Evolutionary conservation across 1,140 invertebrate species (phyloP).

Genomic region (Zaprionus camerounensis): DNA sequence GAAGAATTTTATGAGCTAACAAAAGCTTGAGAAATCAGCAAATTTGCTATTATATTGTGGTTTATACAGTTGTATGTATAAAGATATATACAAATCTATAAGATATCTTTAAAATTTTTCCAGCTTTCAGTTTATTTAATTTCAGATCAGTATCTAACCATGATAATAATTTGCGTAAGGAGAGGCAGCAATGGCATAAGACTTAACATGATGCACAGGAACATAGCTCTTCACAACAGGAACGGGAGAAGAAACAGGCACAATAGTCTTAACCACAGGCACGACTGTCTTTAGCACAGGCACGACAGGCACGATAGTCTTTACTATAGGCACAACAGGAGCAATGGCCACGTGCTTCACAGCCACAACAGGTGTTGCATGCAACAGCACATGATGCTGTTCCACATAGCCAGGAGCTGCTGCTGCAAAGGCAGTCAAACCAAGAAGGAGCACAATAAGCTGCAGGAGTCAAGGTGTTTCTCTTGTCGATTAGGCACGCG

Average conservation of each 20-base stretch:
- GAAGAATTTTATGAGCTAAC: slow-evolving; percentile 32
- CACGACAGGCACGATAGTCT: slow-evolving; percentile 29
- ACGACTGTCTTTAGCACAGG: background rate
- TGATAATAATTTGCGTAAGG: slow-evolving; percentile 3
- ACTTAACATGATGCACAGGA: background rate
- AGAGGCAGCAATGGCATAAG: background rate
- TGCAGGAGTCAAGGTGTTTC: background rate
- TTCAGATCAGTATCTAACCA: background rate
- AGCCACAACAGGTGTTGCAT: background rate
- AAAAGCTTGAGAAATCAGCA: slow-evolving; percentile 7
- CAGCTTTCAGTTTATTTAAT: background rate
- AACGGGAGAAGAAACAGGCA: slow-evolving; percentile 9
- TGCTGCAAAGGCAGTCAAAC: background rate
- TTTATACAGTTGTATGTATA: background rate
- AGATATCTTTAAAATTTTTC: background rate
- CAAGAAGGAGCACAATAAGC: slow-evolving; percentile 32
- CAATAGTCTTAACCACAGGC: background rate
- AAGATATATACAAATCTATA: too few relatives aligned
- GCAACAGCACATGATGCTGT: slow-evolving; percentile 27
- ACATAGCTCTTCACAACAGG: slow-evolving; percentile 1
- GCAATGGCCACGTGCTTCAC: background rate
- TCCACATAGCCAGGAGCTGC: slow-evolving; percentile 10
- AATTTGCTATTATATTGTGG: background rate
- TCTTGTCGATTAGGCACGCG: background rate
- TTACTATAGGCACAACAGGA: slow-evolving; percentile 19